A percentile compares a stretch with the other conserved stretches of the same genome.
These are phyloP conservation scores for Napeogenes inachia DNA, from an alignment of 2,888 invertebrate species.

Conservation along the genomic window DNA sequence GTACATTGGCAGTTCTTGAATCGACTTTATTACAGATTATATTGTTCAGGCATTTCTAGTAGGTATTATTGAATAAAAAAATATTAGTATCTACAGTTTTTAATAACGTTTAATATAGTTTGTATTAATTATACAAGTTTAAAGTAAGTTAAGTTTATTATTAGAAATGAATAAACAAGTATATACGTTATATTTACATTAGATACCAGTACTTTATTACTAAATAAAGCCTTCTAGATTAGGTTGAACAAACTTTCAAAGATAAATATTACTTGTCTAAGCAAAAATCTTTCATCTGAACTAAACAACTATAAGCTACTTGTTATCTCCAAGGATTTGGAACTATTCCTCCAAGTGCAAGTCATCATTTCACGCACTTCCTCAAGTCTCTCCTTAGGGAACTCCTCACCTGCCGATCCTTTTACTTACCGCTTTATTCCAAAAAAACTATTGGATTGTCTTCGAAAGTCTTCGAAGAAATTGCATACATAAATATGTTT, in stretches of 20 bases:
- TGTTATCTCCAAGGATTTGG: constrained; percentile 9
- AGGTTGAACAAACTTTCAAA: not conserved
- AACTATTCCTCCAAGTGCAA: constrained; percentile 41
- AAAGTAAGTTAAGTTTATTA: too few species aligned
- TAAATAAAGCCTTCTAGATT: not conserved
- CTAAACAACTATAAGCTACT: constrained; percentile 6
- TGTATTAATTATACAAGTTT: too few species aligned
- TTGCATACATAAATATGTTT: too few species aligned
- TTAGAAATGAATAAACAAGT: too few species aligned
- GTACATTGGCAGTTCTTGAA: constrained; percentile 63
- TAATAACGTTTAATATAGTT: not conserved
- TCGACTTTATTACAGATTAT: constrained; percentile 66
- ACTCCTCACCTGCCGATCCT: constrained; percentile 64
- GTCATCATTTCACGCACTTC: constrained; percentile 51
- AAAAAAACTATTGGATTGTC: constrained; percentile 10
- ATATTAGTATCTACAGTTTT: not conserved
- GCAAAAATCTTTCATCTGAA: not conserved
- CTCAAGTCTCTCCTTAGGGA: constrained; percentile 54
- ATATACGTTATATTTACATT: too few species aligned
- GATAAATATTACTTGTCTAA: constrained; percentile 1
- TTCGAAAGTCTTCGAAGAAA: too few species aligned
- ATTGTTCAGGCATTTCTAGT: constrained; percentile 18
- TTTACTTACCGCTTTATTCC: constrained; percentile 60
- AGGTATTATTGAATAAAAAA: not conserved
- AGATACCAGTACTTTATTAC: too few species aligned